Percentiles rank a stretch among this genome's conserved stretches.
These are phyloP conservation scores for Choreutis nemorana DNA, from an alignment of 2,888 invertebrate genomes.

Conservation along the genomic window DNA sequence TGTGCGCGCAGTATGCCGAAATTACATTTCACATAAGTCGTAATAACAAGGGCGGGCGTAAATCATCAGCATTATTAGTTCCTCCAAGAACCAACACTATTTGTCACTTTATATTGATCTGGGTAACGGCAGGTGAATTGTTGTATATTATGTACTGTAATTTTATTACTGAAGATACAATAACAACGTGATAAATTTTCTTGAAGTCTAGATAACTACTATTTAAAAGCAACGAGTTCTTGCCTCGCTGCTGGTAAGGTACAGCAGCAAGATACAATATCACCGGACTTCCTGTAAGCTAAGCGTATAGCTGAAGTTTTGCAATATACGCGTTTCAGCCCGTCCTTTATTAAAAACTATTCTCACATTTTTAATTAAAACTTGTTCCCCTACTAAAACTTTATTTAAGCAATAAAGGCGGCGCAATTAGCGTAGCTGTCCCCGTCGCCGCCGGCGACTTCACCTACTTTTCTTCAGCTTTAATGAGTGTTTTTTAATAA, in stretches of 20 bases:
- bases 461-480: slow-evolving; percentile 64
- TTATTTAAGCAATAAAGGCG: slow-evolving; percentile 67
- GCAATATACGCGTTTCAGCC: slow-evolving; percentile 62
- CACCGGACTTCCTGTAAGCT: slow-evolving; percentile 57
- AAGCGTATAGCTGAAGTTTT: slow-evolving; percentile 62
- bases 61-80: slow-evolving; percentile 65
- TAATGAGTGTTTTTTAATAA: slow-evolving; percentile 68
- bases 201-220: too few species aligned
- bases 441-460: slow-evolving; percentile 65
- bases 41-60: slow-evolving; percentile 65
- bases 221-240: too few species aligned
- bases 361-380: slow-evolving; percentile 68
- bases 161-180: too few species aligned
- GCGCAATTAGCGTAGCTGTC: slow-evolving; percentile 65
- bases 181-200: too few species aligned
- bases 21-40: slow-evolving; percentile 67
- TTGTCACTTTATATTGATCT: slow-evolving; percentile 54
- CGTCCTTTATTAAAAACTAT: slow-evolving; percentile 67
- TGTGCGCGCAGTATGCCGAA: slow-evolving; percentile 55
- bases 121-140: background rate
- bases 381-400: slow-evolving; percentile 65
- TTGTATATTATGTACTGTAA: too few species aligned
- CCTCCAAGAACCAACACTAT: slow-evolving; percentile 52
- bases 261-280: slow-evolving; percentile 33
- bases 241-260: slow-evolving; percentile 9